Conservation (phyloP, 1,140 invertebrate species). For the Procambarus virginalis region DNA sequence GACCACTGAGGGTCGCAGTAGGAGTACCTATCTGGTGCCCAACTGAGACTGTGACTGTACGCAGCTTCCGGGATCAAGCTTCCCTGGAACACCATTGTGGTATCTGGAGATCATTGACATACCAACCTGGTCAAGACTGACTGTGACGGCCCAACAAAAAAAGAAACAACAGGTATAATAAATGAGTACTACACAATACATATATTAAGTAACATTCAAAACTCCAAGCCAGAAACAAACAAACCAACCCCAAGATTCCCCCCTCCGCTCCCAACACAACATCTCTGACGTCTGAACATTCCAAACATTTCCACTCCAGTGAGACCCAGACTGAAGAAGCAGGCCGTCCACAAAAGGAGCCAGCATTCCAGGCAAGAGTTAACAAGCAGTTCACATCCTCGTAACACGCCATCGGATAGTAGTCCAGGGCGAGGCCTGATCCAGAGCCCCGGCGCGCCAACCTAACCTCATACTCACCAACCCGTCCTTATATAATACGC, state of each 20-base stretch:
- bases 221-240: neutral
- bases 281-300: slow-evolving; percentile 3
- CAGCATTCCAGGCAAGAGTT: slow-evolving; percentile 38
- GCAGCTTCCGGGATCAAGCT: too few relatives aligned
- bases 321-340: slow-evolving; percentile 16
- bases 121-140: neutral
- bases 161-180: neutral
- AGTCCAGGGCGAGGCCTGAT: neutral
- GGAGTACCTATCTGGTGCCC: too few relatives aligned
- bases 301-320: slow-evolving; percentile 23
- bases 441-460: neutral
- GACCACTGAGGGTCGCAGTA: too few relatives aligned
- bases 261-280: neutral
- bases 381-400: slow-evolving; percentile 52
- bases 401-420: slow-evolving; percentile 45
- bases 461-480: neutral
- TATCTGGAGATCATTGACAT: too few relatives aligned
- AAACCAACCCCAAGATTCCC: neutral
- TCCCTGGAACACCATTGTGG: too few relatives aligned
- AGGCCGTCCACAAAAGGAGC: slow-evolving; percentile 30
- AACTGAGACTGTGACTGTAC: too few relatives aligned
- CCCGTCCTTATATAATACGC: neutral
- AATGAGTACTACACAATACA: neutral
- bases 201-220: slow-evolving; percentile 35
- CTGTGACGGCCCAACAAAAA: neutral